A percentile compares a stretch with the other conserved stretches of the same genome.
phyloP scores from a whole-genome alignment of 2,113 vertebrate genomes.

The Spheniscus mendiculus region DNA sequence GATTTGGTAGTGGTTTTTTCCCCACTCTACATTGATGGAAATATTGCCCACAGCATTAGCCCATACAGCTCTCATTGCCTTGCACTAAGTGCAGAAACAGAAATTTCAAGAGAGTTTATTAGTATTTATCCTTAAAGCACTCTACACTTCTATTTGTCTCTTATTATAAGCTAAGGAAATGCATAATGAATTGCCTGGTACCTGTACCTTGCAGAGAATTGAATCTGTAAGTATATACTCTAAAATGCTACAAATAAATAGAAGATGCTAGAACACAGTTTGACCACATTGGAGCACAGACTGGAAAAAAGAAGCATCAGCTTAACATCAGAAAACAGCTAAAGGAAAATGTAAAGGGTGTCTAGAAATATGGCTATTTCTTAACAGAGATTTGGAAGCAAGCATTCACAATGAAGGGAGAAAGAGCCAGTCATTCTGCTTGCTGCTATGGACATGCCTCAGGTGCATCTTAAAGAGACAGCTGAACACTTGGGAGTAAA shows the following conservation, averaged over 20 bases:
- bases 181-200: neutral
- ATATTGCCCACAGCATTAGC: neutral
- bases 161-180: neutral
- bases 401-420: neutral
- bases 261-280: neutral
- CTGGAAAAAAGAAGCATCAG: neutral
- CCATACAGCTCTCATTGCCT: neutral
- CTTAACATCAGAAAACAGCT: neutral
- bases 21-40: neutral
- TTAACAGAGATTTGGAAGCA: neutral
- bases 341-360: neutral
- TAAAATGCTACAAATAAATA: neutral
- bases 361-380: neutral
- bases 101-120: neutral
- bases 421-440: neutral
- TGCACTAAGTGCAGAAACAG: neutral
- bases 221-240: neutral
- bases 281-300: neutral
- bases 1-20: neutral
- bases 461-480: neutral
- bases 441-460: neutral
- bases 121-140: neutral
- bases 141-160: neutral
- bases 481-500: neutral
- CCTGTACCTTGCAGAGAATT: neutral